Conservation (phyloP, 2,113 vertebrate species). For the Heteronetta atricapilla region DNA sequence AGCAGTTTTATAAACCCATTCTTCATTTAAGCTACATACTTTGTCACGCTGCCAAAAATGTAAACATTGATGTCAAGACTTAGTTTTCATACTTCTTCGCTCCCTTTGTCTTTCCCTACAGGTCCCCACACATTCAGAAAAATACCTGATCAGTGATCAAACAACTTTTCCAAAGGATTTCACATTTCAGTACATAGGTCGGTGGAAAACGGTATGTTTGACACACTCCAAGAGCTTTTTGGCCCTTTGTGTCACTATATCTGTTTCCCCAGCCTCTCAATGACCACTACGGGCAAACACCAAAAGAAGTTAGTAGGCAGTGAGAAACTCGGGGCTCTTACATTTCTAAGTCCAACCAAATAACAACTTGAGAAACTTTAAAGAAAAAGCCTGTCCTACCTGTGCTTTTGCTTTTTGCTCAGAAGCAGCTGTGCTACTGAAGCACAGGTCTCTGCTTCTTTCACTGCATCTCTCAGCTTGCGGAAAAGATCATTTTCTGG, state of each 20-base stretch:
- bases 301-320: not conserved
- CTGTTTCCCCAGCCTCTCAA: not conserved
- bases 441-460: constrained; percentile 97
- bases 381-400: constrained; percentile 70
- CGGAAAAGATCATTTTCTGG: constrained; percentile 92
- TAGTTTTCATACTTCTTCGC: not conserved
- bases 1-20: not conserved
- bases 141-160: not conserved
- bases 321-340: not conserved
- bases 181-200: not conserved
- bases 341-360: not conserved
- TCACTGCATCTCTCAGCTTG: constrained; percentile 91
- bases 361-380: not conserved
- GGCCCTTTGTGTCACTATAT: not conserved
- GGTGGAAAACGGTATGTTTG: not conserved
- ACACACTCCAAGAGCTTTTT: not conserved
- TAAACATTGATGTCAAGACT: not conserved
- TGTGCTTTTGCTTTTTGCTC: constrained; percentile 94
- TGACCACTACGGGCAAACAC: not conserved
- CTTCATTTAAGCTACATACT: not conserved
- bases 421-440: constrained; percentile 97
- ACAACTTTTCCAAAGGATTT: not conserved
- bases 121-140: not conserved
- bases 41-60: not conserved
- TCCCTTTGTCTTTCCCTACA: not conserved